A percentile compares a stretch with the other conserved stretches of the same genome.
These are phyloP conservation scores for Chrysotoxum bicinctum DNA, from an alignment of 2,888 invertebrate genomes.

Conservation along the genomic window DNA sequence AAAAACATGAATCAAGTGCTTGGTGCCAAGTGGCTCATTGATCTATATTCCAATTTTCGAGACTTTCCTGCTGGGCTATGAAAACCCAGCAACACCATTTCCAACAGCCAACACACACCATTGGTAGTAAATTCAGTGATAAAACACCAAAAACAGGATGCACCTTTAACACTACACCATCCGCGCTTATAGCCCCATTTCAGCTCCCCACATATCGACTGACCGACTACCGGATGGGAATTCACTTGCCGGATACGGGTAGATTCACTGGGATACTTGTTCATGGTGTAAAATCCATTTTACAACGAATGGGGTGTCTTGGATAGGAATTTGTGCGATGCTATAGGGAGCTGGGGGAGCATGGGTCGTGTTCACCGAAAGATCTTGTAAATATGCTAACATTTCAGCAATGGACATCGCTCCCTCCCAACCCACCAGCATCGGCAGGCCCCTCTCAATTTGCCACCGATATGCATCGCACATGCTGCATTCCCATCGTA, in stretches of 20 bases:
- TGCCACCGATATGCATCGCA: slow-evolving; percentile 20
- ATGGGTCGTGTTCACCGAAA: slow-evolving; percentile 43
- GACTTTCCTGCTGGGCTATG: slow-evolving; percentile 4
- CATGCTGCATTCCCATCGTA: slow-evolving; percentile 11
- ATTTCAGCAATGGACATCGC: slow-evolving; percentile 16
- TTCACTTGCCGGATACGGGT: slow-evolving; percentile 48
- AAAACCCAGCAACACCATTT: not conserved
- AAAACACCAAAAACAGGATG: slow-evolving; percentile 65
- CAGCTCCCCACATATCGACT: not conserved
- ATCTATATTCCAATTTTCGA: slow-evolving; percentile 41
- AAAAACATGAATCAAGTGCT: slow-evolving; percentile 49
- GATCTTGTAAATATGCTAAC: slow-evolving; percentile 67
- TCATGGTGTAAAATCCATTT: slow-evolving; percentile 55
- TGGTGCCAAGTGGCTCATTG: slow-evolving; percentile 58
- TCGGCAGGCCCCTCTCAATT: not conserved
- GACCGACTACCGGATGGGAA: slow-evolving; percentile 34
- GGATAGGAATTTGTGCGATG: not conserved
- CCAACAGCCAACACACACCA: slow-evolving; percentile 6
- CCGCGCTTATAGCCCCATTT: slow-evolving; percentile 2
- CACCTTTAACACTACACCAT: slow-evolving; percentile 49
- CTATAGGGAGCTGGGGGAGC: not conserved
- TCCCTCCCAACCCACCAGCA: not conserved
- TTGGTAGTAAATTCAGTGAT: slow-evolving; percentile 58
- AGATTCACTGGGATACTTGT: slow-evolving; percentile 21
- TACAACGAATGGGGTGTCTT: slow-evolving; percentile 42